Evolutionary conservation across 2,113 vertebrate genomes (phyloP), one percentile per base, ranked within the genome.

Genomic region (Alaudala cheleensis): DNA sequence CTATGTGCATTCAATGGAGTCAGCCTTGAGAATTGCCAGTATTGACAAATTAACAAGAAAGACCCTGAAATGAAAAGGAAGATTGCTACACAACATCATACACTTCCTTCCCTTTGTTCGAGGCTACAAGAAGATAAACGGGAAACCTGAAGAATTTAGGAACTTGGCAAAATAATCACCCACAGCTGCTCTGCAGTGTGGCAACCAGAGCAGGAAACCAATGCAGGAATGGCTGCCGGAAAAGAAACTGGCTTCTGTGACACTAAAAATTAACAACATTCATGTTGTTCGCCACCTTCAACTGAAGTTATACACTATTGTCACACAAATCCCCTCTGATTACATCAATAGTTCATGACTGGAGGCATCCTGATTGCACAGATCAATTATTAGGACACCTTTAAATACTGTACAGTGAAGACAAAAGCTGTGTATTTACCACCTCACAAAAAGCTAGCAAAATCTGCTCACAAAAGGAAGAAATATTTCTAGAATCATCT

Each of bases 131-230:
- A 86, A 96, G 67, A 94, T 81, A 93, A 88, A 95, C 91, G 39
- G 16, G 39, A 96, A 88, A 89, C 81, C 81, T 84, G 72, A 92
- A 96, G 58, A 92, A 96, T 76, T 94, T 65, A 86, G 83, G 61
- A 94, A 93, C 83, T 53, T 64, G 65, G 81, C 61, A 95, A 95
- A 91, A 95, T 51, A 49, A 93, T 60, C 81, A 67, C 21, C 67
- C 13, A 0, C 74, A 91, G 82, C 90, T 91, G 78, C 54, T 79
- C 51, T 0, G 0, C 74, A 82, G 44, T 34, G 33, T 16, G 54
- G 45, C 87, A 92, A 60, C 21, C 33, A 66, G 29, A 77, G 66
- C 20, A 89, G 71, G 45, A 93, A 94, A 76, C 37, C 74, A 86
- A 83, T 5, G 50, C 14, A 89, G 62, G 42, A 73, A 92, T 60